Conservation (phyloP, 2,888 invertebrate species). For the Muscina levida region DNA sequence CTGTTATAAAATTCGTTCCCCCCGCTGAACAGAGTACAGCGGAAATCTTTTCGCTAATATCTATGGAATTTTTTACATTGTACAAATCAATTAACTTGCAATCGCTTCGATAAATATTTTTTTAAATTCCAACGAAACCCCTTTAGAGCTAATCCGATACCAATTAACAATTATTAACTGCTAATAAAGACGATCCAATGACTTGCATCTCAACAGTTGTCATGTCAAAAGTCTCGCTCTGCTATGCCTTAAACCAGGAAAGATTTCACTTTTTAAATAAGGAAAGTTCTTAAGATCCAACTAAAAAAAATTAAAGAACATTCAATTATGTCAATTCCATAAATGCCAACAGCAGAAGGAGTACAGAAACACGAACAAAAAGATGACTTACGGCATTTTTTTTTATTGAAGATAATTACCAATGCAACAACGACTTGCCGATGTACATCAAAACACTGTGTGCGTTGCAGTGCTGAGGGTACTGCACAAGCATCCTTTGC, state of each 20-base stretch:
- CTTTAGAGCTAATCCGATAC: neutral
- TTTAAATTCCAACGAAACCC: no score
- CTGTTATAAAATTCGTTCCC: no score
- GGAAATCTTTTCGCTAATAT: no score
- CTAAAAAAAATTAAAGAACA: slow-evolving; percentile 25
- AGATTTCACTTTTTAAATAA: slow-evolving; percentile 56
- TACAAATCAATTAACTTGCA: no score
- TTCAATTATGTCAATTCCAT: slow-evolving; percentile 62
- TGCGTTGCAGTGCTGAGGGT: slow-evolving; percentile 37
- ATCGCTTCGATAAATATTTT: no score
- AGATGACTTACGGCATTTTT: slow-evolving; percentile 10
- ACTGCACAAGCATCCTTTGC: slow-evolving; percentile 19
- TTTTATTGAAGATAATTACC: slow-evolving; percentile 63
- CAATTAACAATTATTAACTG: slow-evolving; percentile 27
- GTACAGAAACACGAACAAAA: slow-evolving; percentile 25
- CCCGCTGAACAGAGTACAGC: no score
- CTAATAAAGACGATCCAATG: no score
- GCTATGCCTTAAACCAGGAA: slow-evolving; percentile 1
- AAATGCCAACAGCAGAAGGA: slow-evolving; percentile 19
- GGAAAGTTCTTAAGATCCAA: slow-evolving; percentile 38
- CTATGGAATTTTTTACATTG: no score
- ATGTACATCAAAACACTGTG: slow-evolving; percentile 43
- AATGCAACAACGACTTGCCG: slow-evolving; percentile 47
- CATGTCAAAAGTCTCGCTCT: no score
- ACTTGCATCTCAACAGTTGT: no score